These are phyloP conservation scores for Drosophila pseudotalamancana DNA, from an alignment of 2,888 invertebrate species.

Conservation along the genomic window DNA sequence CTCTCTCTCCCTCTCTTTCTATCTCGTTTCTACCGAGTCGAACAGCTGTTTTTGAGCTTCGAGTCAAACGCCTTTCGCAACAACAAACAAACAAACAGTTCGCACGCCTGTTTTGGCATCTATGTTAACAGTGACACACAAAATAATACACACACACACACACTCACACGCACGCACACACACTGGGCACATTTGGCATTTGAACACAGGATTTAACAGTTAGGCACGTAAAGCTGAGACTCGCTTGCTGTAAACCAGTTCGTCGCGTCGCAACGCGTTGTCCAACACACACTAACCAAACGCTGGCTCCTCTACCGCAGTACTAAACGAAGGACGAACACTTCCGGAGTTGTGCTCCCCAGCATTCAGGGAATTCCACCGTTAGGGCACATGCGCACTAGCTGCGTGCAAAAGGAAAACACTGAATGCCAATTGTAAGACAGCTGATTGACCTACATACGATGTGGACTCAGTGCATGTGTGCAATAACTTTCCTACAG, in stretches of 20 bases:
- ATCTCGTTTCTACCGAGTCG: constrained; percentile 13
- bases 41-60: constrained; percentile 60
- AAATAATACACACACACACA: constrained; percentile 4
- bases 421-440: constrained; percentile 49
- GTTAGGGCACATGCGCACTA: constrained; percentile 74
- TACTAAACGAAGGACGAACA: constrained; percentile 64
- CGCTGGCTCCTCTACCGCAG: constrained; percentile 73
- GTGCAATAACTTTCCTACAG: constrained; percentile 15
- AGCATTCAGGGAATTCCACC: constrained; percentile 16
- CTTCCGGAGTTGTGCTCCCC: constrained; percentile 58
- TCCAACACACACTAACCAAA: constrained; percentile 64
- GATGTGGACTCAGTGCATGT: constrained; percentile 39
- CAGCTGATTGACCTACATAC: constrained; percentile 76
- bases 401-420: too few relatives aligned
- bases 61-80: constrained; percentile 30
- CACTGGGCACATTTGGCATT: neutral
- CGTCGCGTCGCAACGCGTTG: constrained; percentile 23
- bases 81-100: constrained; percentile 35
- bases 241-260: neutral
- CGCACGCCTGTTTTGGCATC: neutral
- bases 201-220: neutral
- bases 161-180: constrained; percentile 7
- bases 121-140: neutral
- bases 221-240: constrained; percentile 2
- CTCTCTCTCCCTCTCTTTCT: too few relatives aligned